Evolutionary conservation across 2,888 invertebrate genomes (phyloP), one percentile per base, ranked within the genome.

Genomic region (Hypselothyrea guttata): DNA sequence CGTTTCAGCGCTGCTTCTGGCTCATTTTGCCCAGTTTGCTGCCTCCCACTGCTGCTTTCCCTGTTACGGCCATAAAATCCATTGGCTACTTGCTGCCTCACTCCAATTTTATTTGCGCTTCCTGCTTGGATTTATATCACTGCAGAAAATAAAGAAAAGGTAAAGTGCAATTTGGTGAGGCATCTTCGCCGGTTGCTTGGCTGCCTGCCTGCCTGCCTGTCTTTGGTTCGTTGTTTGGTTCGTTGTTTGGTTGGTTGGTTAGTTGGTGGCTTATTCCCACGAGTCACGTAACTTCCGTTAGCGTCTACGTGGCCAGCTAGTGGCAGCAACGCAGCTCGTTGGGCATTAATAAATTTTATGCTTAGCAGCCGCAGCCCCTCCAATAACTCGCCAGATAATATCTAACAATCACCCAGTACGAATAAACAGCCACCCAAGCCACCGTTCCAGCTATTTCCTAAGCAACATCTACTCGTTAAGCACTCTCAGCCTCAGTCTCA

Each of bases 221-320:
- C n/a, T n/a, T n/a, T n/a, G n/a, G n/a, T n/a, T n/a, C n/a, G n/a
- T n/a, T n/a, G n/a, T n/a, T n/a, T n/a, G n/a, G n/a, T 53, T 45
- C 37, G 34, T 31, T 37, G 30, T 13, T 33, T 22, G 22, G 4
- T 27, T 28, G 22, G 7, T 16, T 34, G 27, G 45, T 28, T 55
- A 33, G 7, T n/a, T 22, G 18, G 12, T 38, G 63, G 77, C 68
- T 84, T 82, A 78, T 78, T 59, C 78, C 78, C 78, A 71, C 69
- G 78, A 82, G 78, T 78, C 78, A 78, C 78, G 78, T 78, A 78
- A 78, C 84, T 78, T 78, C 84, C 84, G 78, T 76, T 71, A 70
- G 66, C 57, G 49, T 44, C 66, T 70, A 72, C 71, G 71, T 72
- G 71, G 66, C 65, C 55, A 45, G 62, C 53, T 45, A 37, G n/a